Evolutionary conservation across 1,140 invertebrate genomes (phyloP), one percentile per base, ranked within the genome.

Genomic region (Rhagoletis zephyria): DNA sequence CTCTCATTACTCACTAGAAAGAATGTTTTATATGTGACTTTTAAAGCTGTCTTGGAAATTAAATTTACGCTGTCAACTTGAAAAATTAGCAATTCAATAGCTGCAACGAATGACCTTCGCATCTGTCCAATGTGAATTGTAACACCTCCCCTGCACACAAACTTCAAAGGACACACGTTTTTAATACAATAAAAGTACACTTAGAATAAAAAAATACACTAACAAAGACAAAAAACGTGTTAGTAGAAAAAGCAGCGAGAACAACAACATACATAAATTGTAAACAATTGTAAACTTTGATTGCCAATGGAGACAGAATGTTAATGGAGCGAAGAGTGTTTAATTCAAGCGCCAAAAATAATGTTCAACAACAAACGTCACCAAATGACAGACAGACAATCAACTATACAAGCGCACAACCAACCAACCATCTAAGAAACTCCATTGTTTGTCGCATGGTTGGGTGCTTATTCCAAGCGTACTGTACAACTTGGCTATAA

Each of bases 321-420:
- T 30, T 81, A 81, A 81, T 81, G 48, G 74, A 56, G 74, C 74
- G 74, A 30, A 16, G 40, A 56, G 74, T 81, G 74, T 59, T 81
- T 81, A 81, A 81, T 81, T 59, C 74, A 81, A 81, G 74, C 74
- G 19, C 74, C 74, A 81, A 81, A 81, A 81, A 81, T 81, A 81
- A 81, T 81, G 48, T 81, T 48, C 74, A 81, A 81, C 48, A 81
- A 81, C 48, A 59, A 81, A 56, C 19, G 74, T 81, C 74, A 81
- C 45, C 7, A 56, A 81, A 81, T 16, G 48, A 67, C 30, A 67
- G 16, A 16, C 30, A 67, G 30, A 67, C n/a, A 40, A 1, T 7
- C 64, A 67, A 16, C 51, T 48, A 40, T 10, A 2, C 74, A 81
- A 81, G 56, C 16, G 30, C 19, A 67, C 64, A 67, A 67, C 6